phyloP scores from a whole-genome alignment of 1,140 invertebrate genomes.

The Capitella teleta region DNA sequence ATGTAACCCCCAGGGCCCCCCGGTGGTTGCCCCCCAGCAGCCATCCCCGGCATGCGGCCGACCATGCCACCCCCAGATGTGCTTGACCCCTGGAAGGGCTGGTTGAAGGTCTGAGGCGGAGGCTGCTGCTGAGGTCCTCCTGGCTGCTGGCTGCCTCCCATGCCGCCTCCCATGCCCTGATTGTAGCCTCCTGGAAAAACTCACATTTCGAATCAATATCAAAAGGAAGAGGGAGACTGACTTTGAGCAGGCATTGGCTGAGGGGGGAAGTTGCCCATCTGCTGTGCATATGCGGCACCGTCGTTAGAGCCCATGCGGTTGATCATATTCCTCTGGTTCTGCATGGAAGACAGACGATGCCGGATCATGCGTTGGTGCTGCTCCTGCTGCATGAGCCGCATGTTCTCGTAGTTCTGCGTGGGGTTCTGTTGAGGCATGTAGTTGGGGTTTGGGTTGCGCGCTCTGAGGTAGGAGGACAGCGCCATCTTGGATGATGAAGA shows the following conservation, averaged over 20 bases:
- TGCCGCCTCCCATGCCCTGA: constrained; percentile 7
- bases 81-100: constrained; percentile 20
- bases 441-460: constrained; percentile 6
- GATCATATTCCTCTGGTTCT: constrained; percentile 7
- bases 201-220: neutral
- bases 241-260: constrained; percentile 2
- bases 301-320: neutral
- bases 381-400: constrained; percentile 32
- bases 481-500: constrained; percentile 13
- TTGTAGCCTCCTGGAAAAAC: constrained; percentile 6
- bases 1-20: neutral
- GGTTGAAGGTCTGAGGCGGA: constrained; percentile 25
- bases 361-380: constrained; percentile 43
- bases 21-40: neutral
- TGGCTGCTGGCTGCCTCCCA: constrained; percentile 19
- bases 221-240: neutral
- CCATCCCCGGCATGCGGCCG: neutral
- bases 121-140: constrained; percentile 13
- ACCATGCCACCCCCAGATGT: neutral
- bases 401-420: constrained; percentile 47
- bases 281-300: neutral
- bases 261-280: constrained; percentile 1
- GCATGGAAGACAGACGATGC: constrained; percentile 35
- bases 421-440: constrained; percentile 29
- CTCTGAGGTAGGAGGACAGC: constrained; percentile 9